Base-by-base conservation (phyloP, 2,113 vertebrate species). In the Uropsilus gracilis region DNA sequence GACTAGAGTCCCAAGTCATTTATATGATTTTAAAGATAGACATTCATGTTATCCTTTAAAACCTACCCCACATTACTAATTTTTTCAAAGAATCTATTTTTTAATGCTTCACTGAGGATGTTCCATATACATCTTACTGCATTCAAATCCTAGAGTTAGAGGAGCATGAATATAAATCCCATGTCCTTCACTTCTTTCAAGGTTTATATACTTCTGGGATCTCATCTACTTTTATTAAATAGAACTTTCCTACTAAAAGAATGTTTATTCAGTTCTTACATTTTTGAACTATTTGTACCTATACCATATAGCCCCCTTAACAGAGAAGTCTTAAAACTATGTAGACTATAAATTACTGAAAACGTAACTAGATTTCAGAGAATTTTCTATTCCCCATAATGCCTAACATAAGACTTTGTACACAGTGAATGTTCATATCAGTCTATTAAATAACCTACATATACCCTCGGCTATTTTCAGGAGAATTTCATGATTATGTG, bases 401-500 rank as follows among this genome's bases (percentile, higher is more conserved):
- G 80, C 57, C 55, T 37, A 86, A 18, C 8, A 48, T 44, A 76
- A 28, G 42, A 84, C 44, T 72, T 76, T 59, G 17, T 64, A 63
- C 34, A 42, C 18, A 94, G 48, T 5, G 16, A 76, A 61, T 77
- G 34, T 24, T 96, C 30, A 2, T 89, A 85, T 91, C 92, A 93
- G 11, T 66, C 78, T 85, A 5, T 37, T 84, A 81, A 96, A 68
- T 76, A 90, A 87, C 53, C 50, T 53, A 64, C 22, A 32, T 80
- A 66, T 44, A 84, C 20, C n/a, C n/a, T 84, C 92, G 63, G 34
- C 77, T 94, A 42, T 91, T 93, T 93, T 94, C 84, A 91, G 84
- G 94, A 94, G 42, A 91, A 96, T 94, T 96, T 90, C 44, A 84
- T 85, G 76, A 90, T 63, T 95, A 93, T 34, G 59, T 69, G 37